Evolutionary conservation across 2,797 vertebrate species (phyloP), one percentile per base, ranked within the genome.

Genomic region (Sebastes diaconus): DNA sequence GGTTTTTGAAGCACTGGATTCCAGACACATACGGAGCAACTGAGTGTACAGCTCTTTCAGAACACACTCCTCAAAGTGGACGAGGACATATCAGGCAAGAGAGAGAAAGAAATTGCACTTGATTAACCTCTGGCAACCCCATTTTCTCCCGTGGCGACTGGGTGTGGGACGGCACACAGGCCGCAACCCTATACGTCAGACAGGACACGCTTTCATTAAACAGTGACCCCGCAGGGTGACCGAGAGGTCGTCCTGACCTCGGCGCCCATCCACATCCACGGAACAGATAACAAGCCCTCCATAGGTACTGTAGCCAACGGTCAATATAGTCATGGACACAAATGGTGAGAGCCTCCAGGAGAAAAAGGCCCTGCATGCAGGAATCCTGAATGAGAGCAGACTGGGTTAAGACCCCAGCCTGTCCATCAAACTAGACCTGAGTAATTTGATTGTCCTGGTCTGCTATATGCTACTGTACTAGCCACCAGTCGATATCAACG

Each of bases 71-170:
- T 58, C 59, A 83, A 80, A 84, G 80, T 69, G 67, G 79, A 84
- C 69, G 75, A 80, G 76, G 79, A 81, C 80, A 92, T 85, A 90
- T 77, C 73, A 84, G 79, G 68, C 42, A 68, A 58, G 20, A 67
- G 77, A 89, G 73, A 89, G 85, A 73, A 80, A 90, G 80, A 89
- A 93, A 94, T 90, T 90, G 88, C 87, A 93, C 91, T 93, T 95
- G 84, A 94, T 95, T 95, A 94, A 95, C 93, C 95, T 90, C 57
- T 30, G 46, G 81, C 84, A 92, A 94, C 93, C 93, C 89, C 91
- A 94, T 93, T 93, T 94, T 93, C 90, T 92, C 81, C 84, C 70
- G 80, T 84, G 77, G 79, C 50, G 77, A 84, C 84, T 80, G 59
- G 76, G 77, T 90, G 91, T 87, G 87, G 86, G 74, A 90, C 25